A percentile compares a stretch with the other conserved stretches of the same genome.
Evolutionary conservation across 1,140 invertebrate species (phyloP).

Genomic region (Wasmannia auropunctata): DNA sequence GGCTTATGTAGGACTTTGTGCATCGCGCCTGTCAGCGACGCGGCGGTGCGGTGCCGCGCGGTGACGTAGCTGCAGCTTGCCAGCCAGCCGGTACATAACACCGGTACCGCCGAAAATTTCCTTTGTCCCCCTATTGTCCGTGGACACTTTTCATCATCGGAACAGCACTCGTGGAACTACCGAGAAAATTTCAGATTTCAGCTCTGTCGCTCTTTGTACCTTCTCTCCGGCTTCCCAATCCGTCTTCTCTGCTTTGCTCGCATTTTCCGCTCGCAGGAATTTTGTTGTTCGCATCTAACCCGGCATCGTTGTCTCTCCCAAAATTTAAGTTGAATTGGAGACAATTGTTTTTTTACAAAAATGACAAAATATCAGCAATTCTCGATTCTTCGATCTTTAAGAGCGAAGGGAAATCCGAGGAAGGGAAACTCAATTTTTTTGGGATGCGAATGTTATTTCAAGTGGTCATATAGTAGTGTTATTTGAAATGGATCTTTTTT

Average conservation of each 20-base stretch:
- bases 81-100: constrained; percentile 57
- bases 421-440: not conserved
- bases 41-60: constrained; percentile 27
- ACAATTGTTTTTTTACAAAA: not conserved
- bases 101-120: constrained; percentile 74
- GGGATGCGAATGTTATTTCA: not conserved
- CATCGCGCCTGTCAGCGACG: constrained; percentile 31
- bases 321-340: not conserved
- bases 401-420: not conserved
- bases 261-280: not conserved
- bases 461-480: not conserved
- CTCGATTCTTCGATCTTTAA: not conserved
- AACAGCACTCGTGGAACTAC: constrained; percentile 62
- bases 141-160: constrained; percentile 75
- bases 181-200: constrained; percentile 71
- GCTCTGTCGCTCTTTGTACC: constrained; percentile 16
- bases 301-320: not conserved
- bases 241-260: not conserved
- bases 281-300: not conserved
- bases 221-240: not conserved
- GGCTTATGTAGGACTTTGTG: constrained; percentile 59
- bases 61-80: constrained; percentile 65
- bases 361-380: not conserved
- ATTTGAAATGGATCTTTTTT: not conserved
- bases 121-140: constrained; percentile 82